Evolutionary conservation across 2,888 invertebrate species (phyloP), one percentile per base, ranked within the genome.

Genomic region (Agrotis ipsilon): DNA sequence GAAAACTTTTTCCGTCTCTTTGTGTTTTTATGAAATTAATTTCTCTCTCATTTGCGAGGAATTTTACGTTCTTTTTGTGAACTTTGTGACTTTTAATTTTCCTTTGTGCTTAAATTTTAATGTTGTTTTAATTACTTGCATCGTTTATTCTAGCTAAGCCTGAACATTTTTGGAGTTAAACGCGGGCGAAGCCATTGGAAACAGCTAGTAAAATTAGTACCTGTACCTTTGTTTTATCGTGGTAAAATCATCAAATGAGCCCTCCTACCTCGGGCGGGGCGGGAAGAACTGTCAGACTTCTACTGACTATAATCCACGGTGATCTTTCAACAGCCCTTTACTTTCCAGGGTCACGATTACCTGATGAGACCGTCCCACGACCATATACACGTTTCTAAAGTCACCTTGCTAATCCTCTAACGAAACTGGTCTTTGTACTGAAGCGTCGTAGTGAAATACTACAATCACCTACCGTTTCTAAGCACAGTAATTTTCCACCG

Each of bases 401-500:
- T 21, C 16, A 19, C 48, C 0, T 3, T 18, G 9, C 3, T 19
- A 18, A 14, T 16, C 2, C 16, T 1, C 11, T 13, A n/a, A 27
- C 3, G 18, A 67, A 43, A 11, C 49, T 11, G 7, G 16, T 19
- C 19, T 54, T 16, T 3, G 13, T 2, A 51, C 21, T 43, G 18
- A 39, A 24, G 13, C 27, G 2, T 64, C 43, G 3, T 24, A 46
- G 9, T 32, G 45, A 48, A 24, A 54, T 46, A 45, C 64, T 69
- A 59, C 68, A 52, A 68, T 74, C 48, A 74, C 72, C 74, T 61
- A 66, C 58, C 24, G 52, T 68, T 67, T 79, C 72, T 68, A 77
- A 78, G 83, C 77, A 64, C 67, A 68, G 80, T 86, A 87, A 90
- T 88, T 88, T 88, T 87, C 88, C 86, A 77, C 73, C 71, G 69